Evolutionary conservation across 2,797 vertebrate species (phyloP).

Genomic region (Sebastes steindachneri): DNA sequence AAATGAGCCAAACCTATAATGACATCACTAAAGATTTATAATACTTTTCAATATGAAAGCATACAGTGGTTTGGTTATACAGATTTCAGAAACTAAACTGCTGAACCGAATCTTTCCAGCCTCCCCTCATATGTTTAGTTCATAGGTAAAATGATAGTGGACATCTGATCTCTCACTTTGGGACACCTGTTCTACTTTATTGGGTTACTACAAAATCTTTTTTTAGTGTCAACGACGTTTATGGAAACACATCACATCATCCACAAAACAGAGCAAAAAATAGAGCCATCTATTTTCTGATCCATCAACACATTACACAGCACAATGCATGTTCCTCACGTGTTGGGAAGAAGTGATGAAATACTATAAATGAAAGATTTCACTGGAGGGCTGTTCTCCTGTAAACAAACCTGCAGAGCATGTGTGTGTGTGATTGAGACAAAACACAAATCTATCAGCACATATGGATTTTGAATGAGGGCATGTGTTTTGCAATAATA

Average conservation of each 20-base stretch:
- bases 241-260: conserved; percentile 12
- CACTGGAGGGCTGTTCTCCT: conserved; percentile 7
- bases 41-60: not conserved
- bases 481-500: conserved; percentile 40
- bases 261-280: not conserved
- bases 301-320: not conserved
- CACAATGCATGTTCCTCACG: not conserved
- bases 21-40: not conserved
- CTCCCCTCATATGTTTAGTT: not conserved
- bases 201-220: not conserved
- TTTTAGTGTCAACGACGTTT: not conserved
- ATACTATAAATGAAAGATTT: not conserved
- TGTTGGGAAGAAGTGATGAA: conserved; percentile 17
- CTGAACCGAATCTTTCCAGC: not conserved
- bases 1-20: not conserved
- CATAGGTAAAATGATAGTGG: not conserved
- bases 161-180: not conserved
- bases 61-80: not conserved
- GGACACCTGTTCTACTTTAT: not conserved
- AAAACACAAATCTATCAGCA: conserved; percentile 57
- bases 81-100: not conserved
- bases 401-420: conserved; percentile 10
- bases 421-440: not conserved
- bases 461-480: conserved; percentile 22
- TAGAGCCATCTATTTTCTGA: not conserved